phyloP scores from a whole-genome alignment of 2,797 vertebrate genomes.

The Peromyscus melanophrys region DNA sequence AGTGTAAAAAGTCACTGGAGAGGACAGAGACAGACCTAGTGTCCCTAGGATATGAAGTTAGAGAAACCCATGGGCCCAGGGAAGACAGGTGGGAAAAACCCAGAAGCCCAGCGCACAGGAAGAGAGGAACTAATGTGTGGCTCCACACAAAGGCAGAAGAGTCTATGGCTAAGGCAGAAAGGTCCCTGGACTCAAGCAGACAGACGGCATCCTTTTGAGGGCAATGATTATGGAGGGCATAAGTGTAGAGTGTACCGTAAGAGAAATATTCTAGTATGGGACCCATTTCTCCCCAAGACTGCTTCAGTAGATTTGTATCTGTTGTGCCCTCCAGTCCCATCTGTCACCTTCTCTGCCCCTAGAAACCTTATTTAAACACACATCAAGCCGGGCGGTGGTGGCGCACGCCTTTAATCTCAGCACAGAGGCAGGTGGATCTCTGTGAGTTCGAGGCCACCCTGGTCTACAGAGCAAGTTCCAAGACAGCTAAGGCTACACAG shows the following conservation, averaged over 20 bases:
- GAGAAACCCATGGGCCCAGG: neutral
- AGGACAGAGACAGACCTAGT: neutral
- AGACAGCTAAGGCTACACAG: neutral
- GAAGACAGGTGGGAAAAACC: neutral
- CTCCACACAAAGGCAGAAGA: neutral
- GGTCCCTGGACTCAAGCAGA: neutral
- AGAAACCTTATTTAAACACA: neutral
- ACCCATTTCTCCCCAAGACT: neutral
- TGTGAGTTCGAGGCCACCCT: neutral
- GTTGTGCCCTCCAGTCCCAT: neutral
- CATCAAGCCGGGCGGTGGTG: neutral
- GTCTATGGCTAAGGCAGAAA: neutral
- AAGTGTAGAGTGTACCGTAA: fast-evolving
- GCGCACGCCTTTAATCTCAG: neutral
- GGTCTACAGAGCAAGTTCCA: neutral
- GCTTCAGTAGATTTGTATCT: neutral
- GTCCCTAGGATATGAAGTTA: neutral
- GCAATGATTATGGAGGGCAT: fast-evolving
- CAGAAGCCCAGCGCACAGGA: neutral
- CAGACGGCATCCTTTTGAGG: too few species aligned
- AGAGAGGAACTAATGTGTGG: neutral
- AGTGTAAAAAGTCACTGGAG: neutral
- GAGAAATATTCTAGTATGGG: neutral
- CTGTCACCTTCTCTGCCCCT: neutral
- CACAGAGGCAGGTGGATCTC: neutral